Percentiles rank a stretch among this genome's conserved stretches.
phyloP scores from a whole-genome alignment of 2,888 invertebrate species.

The Cerastis leucographa region DNA sequence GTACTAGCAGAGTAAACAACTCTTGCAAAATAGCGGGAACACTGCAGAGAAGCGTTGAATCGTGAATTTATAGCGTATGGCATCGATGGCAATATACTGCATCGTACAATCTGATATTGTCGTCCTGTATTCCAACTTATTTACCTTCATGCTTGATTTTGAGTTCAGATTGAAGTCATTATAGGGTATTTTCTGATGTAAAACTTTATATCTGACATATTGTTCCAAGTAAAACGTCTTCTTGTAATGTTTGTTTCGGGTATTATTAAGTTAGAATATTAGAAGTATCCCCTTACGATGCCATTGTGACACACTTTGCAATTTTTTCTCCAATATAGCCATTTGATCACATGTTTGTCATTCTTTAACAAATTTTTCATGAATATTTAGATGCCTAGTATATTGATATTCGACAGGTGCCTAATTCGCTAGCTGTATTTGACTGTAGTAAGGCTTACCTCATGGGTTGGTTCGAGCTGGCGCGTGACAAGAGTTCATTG shows the following conservation, averaged over 20 bases:
- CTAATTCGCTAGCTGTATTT: no score
- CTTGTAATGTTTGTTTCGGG: background rate
- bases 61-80: constrained; percentile 60
- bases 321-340: background rate
- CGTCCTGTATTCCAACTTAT: constrained; percentile 35
- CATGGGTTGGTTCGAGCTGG: no score
- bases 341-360: background rate
- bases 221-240: background rate
- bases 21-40: constrained; percentile 44
- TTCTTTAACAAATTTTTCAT: background rate
- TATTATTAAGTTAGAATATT: background rate
- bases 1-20: constrained; percentile 41
- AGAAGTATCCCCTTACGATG: background rate
- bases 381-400: background rate
- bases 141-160: constrained; percentile 37
- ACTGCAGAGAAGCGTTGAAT: constrained; percentile 49
- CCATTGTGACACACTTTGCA: background rate
- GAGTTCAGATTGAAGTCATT: constrained; percentile 8
- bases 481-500: no score
- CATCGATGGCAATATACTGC: constrained; percentile 57
- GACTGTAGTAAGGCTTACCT: no score
- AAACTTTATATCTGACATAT: background rate
- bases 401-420: no score
- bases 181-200: background rate
- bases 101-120: constrained; percentile 53